phyloP scores from a whole-genome alignment of 2,797 vertebrate genomes.

The Arnoldichthys spilopterus region DNA sequence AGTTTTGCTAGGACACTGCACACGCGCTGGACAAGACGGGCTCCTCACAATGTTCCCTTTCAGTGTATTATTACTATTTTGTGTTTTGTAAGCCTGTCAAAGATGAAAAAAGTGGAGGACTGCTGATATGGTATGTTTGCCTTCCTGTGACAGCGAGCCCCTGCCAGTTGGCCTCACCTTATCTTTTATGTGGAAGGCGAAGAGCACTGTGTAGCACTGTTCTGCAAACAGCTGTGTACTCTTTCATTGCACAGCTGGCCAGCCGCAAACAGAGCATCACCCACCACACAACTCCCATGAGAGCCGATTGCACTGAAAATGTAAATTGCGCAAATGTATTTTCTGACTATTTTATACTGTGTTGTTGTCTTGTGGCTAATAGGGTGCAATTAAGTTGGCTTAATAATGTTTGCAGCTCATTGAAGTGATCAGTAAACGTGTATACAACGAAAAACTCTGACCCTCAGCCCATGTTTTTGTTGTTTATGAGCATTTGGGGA shows the following conservation, averaged over 20 bases:
- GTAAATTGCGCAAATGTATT: background rate
- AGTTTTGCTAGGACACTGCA: background rate
- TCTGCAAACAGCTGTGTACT: slow-evolving; percentile 10
- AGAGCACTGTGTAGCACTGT: background rate
- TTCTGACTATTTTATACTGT: background rate
- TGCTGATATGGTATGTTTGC: background rate
- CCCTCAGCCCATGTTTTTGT: background rate
- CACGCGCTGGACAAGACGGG: background rate
- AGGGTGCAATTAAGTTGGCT: background rate
- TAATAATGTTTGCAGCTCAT: background rate
- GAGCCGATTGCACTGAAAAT: background rate
- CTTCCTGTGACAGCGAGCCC: background rate
- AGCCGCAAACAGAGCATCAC: slow-evolving; percentile 5
- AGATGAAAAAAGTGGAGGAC: background rate
- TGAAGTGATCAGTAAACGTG: background rate
- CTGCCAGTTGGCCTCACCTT: slow-evolving; percentile 30
- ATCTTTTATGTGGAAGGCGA: slow-evolving; percentile 1
- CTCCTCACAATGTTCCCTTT: background rate
- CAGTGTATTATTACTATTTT: background rate
- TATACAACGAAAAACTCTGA: background rate
- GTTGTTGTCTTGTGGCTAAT: background rate
- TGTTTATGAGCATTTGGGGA: too few relatives aligned
- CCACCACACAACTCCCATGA: background rate
- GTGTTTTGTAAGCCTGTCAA: background rate
- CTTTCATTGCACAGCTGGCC: slow-evolving; percentile 27